Conservation (phyloP, 1,140 invertebrate genomes). For the Mizuhopecten yessoensis region DNA sequence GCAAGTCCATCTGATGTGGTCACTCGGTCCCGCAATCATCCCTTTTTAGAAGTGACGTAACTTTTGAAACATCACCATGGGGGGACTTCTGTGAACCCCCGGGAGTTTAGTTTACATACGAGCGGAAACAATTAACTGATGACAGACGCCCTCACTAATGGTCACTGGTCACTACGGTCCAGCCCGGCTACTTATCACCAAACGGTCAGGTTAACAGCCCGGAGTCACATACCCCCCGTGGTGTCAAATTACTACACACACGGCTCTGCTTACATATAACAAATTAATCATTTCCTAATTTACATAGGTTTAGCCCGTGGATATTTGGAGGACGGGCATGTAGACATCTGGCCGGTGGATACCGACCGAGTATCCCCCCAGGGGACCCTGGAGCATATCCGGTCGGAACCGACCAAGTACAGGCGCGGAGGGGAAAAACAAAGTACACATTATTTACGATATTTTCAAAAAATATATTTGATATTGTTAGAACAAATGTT, state of each 20-base stretch:
- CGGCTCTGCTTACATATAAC: neutral
- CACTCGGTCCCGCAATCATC: too few relatives aligned
- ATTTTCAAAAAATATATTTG: too few relatives aligned
- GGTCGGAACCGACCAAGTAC: too few relatives aligned
- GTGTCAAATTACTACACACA: neutral
- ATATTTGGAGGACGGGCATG: neutral
- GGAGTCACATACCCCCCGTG: conserved; percentile 13
- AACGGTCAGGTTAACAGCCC: neutral
- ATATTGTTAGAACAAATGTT: neutral
- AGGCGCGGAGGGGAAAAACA: neutral
- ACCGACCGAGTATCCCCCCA: neutral
- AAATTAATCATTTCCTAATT: conserved; percentile 19
- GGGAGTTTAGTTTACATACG: too few relatives aligned
- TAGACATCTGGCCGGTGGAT: neutral
- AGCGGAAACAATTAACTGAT: neutral
- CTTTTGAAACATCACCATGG: neutral
- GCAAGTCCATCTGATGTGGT: too few relatives aligned
- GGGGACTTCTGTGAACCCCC: neutral
- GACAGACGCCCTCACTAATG: neutral
- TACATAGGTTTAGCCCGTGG: neutral
- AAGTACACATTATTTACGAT: neutral
- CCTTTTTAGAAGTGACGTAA: too few relatives aligned
- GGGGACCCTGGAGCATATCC: neutral
- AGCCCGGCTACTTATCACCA: neutral
- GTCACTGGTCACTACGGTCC: neutral